Evolutionary conservation across 2,888 invertebrate species (phyloP).

Genomic region (Diogma glabrata): DNA sequence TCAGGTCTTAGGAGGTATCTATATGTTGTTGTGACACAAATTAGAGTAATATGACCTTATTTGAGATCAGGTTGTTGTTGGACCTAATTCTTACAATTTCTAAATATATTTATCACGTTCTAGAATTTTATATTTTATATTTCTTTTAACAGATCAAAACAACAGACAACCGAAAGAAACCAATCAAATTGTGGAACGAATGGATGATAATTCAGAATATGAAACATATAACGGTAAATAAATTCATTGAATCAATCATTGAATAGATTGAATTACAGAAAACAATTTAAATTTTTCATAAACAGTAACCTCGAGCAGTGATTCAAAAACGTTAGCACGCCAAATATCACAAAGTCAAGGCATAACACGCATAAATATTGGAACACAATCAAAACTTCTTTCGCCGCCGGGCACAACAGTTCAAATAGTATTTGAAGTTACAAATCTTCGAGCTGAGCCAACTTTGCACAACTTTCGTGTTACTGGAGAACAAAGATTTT

Average conservation of each 20-base stretch:
- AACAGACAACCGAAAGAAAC: too few relatives aligned
- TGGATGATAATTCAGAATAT: too few relatives aligned
- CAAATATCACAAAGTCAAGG: background rate
- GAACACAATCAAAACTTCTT: constrained; percentile 37
- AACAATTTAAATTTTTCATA: background rate
- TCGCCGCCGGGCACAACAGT: constrained; percentile 29
- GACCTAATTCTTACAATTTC: too few relatives aligned
- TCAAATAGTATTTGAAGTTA: constrained; percentile 58
- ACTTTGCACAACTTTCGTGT: constrained; percentile 48
- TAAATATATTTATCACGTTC: too few relatives aligned
- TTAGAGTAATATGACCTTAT: too few relatives aligned
- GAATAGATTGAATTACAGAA: background rate
- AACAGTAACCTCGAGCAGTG: background rate
- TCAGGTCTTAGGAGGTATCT: too few relatives aligned
- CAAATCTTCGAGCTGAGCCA: constrained; percentile 50
- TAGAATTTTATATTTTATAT: too few relatives aligned
- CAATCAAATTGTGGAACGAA: too few relatives aligned
- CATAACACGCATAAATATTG: constrained; percentile 37
- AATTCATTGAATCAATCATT: background rate
- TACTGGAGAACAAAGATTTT: constrained; percentile 44
- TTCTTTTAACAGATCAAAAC: too few relatives aligned
- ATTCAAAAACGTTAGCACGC: background rate
- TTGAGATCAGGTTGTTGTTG: too few relatives aligned
- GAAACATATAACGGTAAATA: constrained; percentile 9
- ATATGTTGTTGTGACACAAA: too few relatives aligned